Base-by-base conservation (phyloP, 2,113 vertebrate genomes). In the Cryptotis parvus region DNA sequence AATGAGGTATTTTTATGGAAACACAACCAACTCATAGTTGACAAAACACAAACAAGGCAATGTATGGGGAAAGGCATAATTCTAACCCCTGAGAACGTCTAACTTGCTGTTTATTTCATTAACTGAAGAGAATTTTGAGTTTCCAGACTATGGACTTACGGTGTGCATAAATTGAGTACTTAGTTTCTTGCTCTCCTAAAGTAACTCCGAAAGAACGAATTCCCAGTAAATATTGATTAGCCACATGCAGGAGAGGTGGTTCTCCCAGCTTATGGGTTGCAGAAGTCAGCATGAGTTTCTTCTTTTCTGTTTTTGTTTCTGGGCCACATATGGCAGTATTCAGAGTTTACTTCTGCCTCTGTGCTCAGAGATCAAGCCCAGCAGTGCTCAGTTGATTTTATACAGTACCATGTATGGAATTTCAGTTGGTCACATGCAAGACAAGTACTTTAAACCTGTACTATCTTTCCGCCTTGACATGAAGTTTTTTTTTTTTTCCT, bases 51-150 rank as follows among this genome's bases (percentile, higher is more conserved):
- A 3, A 33, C 41, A 88, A 77, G 63, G 35, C 2, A 20, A n/a
- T 65, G 45, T 9, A 11, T n/a, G 70, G 27, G 35, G 89, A 84
- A 1, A 89, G 27, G 20, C 88, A 79, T 5, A 61, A 31, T 61
- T 70, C n/a, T 8, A 43, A 24, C 27, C 22, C n/a, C 39, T 5
- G 24, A 82, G 35, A 87, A 63, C 14, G 26, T 12, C 0, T 55
- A 4, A 43, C 49, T 65, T 88, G 9, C 27, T 83, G 1, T 83
- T 91, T 70, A 61, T 74, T 85, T 82, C n/a, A 63, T 68, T 55
- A 70, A 61, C 1, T 75, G 43, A 39, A 87, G 83, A 35, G 15
- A 12, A 49, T 84, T 80, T 78, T 94, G 39, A 94, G 39, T 78
- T 80, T 39, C 20, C 43, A 29, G 4, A 15, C 16, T 82, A 35